A percentile compares a stretch with the other conserved stretches of the same genome.
Evolutionary conservation across 2,888 invertebrate genomes (phyloP).

Genomic region (Charanyca ferruginea): DNA sequence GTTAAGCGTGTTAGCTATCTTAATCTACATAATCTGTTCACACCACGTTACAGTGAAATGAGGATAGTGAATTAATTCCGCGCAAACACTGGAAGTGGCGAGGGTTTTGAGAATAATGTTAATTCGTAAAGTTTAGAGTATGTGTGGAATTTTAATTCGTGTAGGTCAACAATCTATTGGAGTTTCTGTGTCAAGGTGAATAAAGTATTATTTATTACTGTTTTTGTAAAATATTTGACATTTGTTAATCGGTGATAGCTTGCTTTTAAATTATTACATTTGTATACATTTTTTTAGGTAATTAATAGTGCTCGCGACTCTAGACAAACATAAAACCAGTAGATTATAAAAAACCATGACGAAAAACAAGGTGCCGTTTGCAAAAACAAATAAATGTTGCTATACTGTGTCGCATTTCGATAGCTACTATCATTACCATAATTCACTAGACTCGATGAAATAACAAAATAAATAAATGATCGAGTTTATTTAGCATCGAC

Average conservation of each 20-base stretch:
- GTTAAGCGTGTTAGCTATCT: constrained; percentile 14
- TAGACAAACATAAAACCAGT: too few relatives aligned
- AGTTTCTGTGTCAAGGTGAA: constrained; percentile 39
- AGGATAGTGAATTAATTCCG: constrained; percentile 30
- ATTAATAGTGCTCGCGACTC: too few relatives aligned
- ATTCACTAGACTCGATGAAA: background rate
- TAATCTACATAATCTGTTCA: constrained; percentile 31
- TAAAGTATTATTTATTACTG: background rate
- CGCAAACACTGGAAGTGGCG: constrained; percentile 15
- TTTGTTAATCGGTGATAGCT: background rate
- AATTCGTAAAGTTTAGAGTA: constrained; percentile 19
- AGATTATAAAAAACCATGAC: background rate
- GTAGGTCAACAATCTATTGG: constrained; percentile 7
- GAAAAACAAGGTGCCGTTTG: background rate
- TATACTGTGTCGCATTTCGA: background rate
- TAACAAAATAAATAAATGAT: constrained; percentile 2
- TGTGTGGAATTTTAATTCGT: constrained; percentile 30
- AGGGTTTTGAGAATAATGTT: constrained; percentile 24
- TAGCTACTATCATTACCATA: background rate
- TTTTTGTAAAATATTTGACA: background rate
- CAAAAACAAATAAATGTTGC: too few relatives aligned
- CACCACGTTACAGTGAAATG: constrained; percentile 24
- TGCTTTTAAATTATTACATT: background rate
- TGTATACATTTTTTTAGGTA: too few relatives aligned
- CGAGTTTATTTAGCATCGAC: constrained; percentile 7